Evolutionary conservation across 2,113 vertebrate species (phyloP), one percentile per base, ranked within the genome.

Genomic region (Chaetodon trifascialis): DNA sequence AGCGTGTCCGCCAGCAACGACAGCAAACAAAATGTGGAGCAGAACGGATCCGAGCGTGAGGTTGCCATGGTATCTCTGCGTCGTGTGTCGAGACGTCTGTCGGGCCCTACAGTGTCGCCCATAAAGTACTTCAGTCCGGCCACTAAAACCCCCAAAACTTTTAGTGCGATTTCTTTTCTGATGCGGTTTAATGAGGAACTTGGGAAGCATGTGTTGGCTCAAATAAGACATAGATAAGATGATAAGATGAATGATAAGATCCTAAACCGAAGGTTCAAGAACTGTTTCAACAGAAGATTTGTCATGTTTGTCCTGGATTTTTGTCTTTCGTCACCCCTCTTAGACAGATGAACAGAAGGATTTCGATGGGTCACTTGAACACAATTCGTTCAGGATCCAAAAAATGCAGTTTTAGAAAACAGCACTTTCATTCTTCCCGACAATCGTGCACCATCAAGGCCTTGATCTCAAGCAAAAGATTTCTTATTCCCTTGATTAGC

Each of bases 41-140:
- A 69, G 56, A 60, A 23, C 23, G 7, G 36, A 54, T 64, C 5
- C 4, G 71, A 71, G 69, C 88, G 69, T 91, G 89, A 83, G 65
- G 88, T 91, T 90, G 73, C 80, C 83, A 80, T 91, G 90, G 90
- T 55, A 64, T 34, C 76, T 1, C 58, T 11, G 73, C 15, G 5
- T 51, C 34, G 11, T 54, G 23, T 34, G 42, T 49, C 21, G 60
- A 62, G 73, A 73, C 86, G 85, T 90, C 83, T 90, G 89, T 38
- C 80, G 36, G 65, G 30, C 30, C 30, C 30, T n/a, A n/a, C n/a
- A 30, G 30, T 42, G 70, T 68, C 49, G 60, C 47, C 75, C 55
- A 15, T 52, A 73, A 63, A 62, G 38, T 69, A 69, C 49, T 55
- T 52, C 59, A 51, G 2, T 52, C 30, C 52, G 38, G 38, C 36